phyloP scores from a whole-genome alignment of 30 jellyfish, hydroid and myxozoan genomes.

The Turritopsis dohrnii region DNA sequence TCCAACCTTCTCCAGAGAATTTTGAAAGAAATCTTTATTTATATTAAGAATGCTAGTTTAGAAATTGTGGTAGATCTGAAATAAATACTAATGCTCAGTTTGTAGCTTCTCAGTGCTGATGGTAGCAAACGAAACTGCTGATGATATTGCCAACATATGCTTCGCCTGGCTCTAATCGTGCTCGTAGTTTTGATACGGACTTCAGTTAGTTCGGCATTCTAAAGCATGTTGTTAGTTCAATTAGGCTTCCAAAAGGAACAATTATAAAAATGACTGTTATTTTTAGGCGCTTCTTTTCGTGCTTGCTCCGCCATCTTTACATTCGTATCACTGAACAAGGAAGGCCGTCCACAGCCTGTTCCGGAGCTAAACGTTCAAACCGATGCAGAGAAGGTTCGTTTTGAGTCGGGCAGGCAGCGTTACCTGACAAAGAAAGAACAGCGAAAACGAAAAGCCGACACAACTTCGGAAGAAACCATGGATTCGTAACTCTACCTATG shows the following conservation, averaged over 20 bases:
- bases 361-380: conserved; percentile 60
- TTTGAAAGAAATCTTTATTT: too few species aligned
- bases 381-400: conserved; percentile 46
- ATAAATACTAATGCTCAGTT: too few species aligned
- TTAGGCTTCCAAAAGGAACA: neutral
- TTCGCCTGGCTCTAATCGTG: too few species aligned
- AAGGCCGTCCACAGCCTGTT: conserved; percentile 33
- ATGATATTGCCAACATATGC: too few species aligned
- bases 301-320: conserved; percentile 71
- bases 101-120: too few species aligned
- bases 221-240: too few species aligned
- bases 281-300: conserved; percentile 50
- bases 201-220: too few species aligned
- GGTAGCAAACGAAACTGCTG: too few species aligned
- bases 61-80: too few species aligned
- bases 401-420: conserved; percentile 47
- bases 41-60: too few species aligned
- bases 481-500: neutral
- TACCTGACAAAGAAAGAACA: conserved; percentile 40
- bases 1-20: too few species aligned
- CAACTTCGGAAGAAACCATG: neutral
- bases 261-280: neutral
- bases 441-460: conserved; percentile 15
- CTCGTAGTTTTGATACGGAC: too few species aligned
- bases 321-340: conserved; percentile 59